Base-by-base conservation (phyloP, 2,113 vertebrate species). In the Albula glossodonta region DNA sequence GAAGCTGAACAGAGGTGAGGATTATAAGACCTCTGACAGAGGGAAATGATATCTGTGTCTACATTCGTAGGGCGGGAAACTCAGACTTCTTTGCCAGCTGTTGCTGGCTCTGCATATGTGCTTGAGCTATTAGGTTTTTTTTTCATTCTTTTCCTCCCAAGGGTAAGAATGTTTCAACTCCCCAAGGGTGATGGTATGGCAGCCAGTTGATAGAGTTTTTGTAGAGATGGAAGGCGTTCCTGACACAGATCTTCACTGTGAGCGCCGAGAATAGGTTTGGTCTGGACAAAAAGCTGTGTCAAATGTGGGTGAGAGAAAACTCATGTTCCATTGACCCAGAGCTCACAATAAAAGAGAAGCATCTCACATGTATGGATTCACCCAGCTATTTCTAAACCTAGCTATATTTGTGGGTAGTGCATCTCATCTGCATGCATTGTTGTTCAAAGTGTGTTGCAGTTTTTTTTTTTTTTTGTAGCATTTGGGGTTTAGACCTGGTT, bases 1-100 rank as follows among this genome's bases (percentile, higher is more conserved):
- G 70, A 31, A 31, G 70, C 70, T 31, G 70, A 74, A 31, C 70
- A 74, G 70, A 74, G 70, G 70, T 74, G n/a, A 74, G n/a, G 70
- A 74, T 31, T 74, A 31, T 31, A 2, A 9, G 70, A 74, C 2
- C 70, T 74, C 70, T 74, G 4, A 10, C 70, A 31, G 70, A 74
- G 70, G 70, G n/a, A 74, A 74, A 10, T 31, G 70, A 74, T 74
- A 74, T 31, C 70, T 10, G 2, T 74, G n/a, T 22, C 13, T 31
- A 70, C 63, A 60, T 60, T 19, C 13, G 22, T n/a, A 2, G 70
- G 31, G 63, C 6, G 25, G 63, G 70, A 74, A 74, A 74, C n/a
- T 2, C 70, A 31, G n/a, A 22, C 4, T 7, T 63, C 4, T 56
- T 56, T 56, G 7, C 12, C 12, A 56, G 53, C 53, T 56, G 53